phyloP scores from a whole-genome alignment of 2,113 vertebrate species.

The Trematocara zebra region DNA sequence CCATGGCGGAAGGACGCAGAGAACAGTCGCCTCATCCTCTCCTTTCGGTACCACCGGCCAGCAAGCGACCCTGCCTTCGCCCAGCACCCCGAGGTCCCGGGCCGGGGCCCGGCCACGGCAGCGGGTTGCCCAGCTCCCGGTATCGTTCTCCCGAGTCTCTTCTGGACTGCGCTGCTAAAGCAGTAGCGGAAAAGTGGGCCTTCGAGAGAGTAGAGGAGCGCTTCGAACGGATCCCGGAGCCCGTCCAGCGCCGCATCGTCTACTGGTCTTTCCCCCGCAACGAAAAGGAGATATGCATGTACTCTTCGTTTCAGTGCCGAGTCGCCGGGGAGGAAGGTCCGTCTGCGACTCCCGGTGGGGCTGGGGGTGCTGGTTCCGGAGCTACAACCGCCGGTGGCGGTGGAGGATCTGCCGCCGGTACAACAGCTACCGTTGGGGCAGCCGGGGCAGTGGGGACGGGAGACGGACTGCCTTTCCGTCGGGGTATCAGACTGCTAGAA shows the following conservation, averaged over 20 bases:
- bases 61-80: conserved; percentile 86
- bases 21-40: conserved; percentile 79
- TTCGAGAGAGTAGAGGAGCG: conserved; percentile 94
- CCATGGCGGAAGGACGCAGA: conserved; percentile 95
- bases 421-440: conserved; percentile 52
- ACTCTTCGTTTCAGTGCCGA: conserved; percentile 92
- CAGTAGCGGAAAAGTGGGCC: conserved; percentile 94
- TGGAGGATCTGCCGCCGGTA: conserved; percentile 59
- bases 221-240: conserved; percentile 94
- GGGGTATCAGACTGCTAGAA: conserved; percentile 91
- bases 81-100: conserved; percentile 75
- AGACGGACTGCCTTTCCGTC: conserved; percentile 89
- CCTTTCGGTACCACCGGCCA: conserved; percentile 75
- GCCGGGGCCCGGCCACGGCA: conserved; percentile 70
- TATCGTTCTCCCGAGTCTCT: conserved; percentile 85
- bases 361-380: conserved; percentile 59
- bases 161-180: conserved; percentile 92
- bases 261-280: conserved; percentile 95
- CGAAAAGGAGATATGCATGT: conserved; percentile 96
- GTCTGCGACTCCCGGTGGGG: conserved; percentile 48
- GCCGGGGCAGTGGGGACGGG: conserved; percentile 64
- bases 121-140: conserved; percentile 67
- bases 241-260: conserved; percentile 93
- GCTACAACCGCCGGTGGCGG: conserved; percentile 40
- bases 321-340: conserved; percentile 74